These are phyloP conservation scores for Drosophila kikkawai DNA, from an alignment of 1,140 invertebrate genomes.

Conservation along the genomic window DNA sequence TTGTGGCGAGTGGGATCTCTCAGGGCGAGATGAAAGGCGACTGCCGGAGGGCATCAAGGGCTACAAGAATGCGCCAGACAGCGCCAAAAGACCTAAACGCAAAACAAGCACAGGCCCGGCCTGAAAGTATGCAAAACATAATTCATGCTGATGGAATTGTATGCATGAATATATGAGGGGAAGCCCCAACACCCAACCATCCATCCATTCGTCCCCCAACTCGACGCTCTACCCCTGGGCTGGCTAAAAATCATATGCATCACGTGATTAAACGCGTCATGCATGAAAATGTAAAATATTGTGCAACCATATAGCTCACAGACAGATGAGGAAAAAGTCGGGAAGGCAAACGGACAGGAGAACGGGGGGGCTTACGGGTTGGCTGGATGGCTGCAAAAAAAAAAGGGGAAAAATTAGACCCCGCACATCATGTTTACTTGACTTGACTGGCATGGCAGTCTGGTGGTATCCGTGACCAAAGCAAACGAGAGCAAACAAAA, in stretches of 20 bases:
- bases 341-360: neutral
- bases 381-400: conserved; percentile 15
- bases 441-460: conserved; percentile 72
- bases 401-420: conserved; percentile 70
- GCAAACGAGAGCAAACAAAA: conserved; percentile 66
- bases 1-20: conserved; percentile 32
- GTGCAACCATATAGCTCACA: conserved; percentile 57
- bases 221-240: conserved; percentile 28
- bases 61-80: conserved; percentile 68
- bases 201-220: neutral
- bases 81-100: conserved; percentile 67
- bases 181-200: conserved; percentile 5
- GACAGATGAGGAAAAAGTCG: conserved; percentile 17
- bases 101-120: conserved; percentile 50
- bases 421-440: conserved; percentile 79
- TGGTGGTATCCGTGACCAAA: conserved; percentile 63
- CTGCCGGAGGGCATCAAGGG: conserved; percentile 66
- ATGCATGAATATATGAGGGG: conserved; percentile 53
- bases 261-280: conserved; percentile 84
- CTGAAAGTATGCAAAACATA: conserved; percentile 80
- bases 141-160: conserved; percentile 84
- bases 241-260: conserved; percentile 83
- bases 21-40: conserved; percentile 71
- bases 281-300: conserved; percentile 84
- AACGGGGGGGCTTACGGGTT: neutral